Conservation (phyloP, 2,797 vertebrate genomes). For the Todus mexicanus region DNA sequence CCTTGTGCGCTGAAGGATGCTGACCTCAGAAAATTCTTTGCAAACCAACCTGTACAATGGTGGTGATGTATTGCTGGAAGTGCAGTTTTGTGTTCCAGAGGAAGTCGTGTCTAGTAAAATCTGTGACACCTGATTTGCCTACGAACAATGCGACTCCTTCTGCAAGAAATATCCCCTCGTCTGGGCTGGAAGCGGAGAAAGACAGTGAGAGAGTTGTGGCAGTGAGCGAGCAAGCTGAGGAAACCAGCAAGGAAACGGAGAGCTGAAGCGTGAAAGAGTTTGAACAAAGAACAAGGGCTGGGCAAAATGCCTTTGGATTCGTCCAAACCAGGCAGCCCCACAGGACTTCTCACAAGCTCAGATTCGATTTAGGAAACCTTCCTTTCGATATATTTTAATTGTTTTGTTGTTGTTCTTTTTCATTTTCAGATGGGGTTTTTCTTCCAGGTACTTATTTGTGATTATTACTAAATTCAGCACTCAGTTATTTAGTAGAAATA, state of each 20-base stretch:
- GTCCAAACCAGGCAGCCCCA: neutral
- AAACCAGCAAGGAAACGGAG: neutral
- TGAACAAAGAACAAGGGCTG: constrained; percentile 22
- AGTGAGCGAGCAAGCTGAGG: neutral
- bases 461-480: neutral
- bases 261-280: neutral
- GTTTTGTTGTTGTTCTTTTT: neutral
- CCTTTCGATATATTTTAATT: neutral
- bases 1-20: neutral
- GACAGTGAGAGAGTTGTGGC: neutral
- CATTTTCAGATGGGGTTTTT: neutral
- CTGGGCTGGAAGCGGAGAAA: neutral
- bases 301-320: neutral
- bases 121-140: constrained; percentile 41
- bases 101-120: neutral
- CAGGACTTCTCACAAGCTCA: neutral
- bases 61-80: constrained; percentile 62
- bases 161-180: neutral
- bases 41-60: constrained; percentile 37
- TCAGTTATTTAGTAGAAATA: neutral
- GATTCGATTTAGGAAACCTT: neutral
- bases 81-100: constrained; percentile 47
- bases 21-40: constrained; percentile 55
- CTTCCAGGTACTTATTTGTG: neutral
- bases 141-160: constrained; percentile 22